A percentile compares a stretch with the other conserved stretches of the same genome.
Evolutionary conservation across 92 coral and sea anemone genomes (phyloP).

Genomic region (Pocillopora meandrina): DNA sequence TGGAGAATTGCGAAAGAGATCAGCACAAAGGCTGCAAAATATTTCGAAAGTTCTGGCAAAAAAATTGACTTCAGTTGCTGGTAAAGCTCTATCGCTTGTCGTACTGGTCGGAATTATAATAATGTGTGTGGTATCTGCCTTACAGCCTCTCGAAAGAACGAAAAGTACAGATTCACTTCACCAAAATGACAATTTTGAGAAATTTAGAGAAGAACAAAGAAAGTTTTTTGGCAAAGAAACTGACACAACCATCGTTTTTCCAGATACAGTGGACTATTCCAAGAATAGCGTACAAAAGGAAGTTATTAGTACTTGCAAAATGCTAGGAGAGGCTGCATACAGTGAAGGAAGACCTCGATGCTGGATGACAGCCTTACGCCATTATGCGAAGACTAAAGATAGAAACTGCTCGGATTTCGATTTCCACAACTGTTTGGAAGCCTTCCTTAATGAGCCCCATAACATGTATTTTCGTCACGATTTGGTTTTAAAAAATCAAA

Average conservation of each 20-base stretch:
- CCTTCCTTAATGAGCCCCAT: constrained; percentile 13
- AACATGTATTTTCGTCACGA: constrained; percentile 16
- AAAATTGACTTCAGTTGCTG: constrained; percentile 1
- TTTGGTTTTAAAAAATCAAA: constrained; percentile 9
- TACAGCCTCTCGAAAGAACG: background rate
- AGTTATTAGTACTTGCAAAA: constrained; percentile 7
- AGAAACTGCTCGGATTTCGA: constrained; percentile 33
- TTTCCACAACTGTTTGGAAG: constrained; percentile 37
- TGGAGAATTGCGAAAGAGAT: background rate
- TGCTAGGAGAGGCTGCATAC: constrained; percentile 12
- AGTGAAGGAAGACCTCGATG: constrained; percentile 9
- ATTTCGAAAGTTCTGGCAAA: background rate
- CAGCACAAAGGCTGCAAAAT: background rate
- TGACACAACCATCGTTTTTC: constrained; percentile 45
- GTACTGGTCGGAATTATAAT: background rate
- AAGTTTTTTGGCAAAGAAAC: constrained; percentile 30
- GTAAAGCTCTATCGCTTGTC: constrained; percentile 1
- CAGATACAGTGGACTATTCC: constrained; percentile 27
- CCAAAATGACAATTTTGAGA: constrained; percentile 9
- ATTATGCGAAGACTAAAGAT: constrained; percentile 34
- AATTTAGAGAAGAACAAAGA: background rate
- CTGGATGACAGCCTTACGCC: constrained; percentile 51
- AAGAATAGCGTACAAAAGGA: constrained; percentile 5
- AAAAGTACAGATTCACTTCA: background rate
- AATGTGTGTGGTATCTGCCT: constrained; percentile 6